Percentiles rank a stretch among this genome's conserved stretches.
phyloP scores from a whole-genome alignment of 2,797 vertebrate species.

The Lophura swinhoii region DNA sequence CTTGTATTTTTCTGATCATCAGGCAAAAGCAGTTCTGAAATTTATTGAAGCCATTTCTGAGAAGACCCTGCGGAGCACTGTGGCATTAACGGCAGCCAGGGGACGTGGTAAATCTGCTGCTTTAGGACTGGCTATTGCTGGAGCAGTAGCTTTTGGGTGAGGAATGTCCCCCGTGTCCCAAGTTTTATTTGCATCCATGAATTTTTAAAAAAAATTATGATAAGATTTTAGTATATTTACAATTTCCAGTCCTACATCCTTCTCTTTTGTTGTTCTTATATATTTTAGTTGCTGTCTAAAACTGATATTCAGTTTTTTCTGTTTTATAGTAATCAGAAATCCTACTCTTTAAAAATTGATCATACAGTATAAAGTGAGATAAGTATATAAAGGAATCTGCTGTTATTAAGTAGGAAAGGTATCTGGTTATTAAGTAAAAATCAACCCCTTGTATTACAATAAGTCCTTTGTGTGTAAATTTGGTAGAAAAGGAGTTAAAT shows the following conservation, averaged over 20 bases:
- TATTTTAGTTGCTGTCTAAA: neutral
- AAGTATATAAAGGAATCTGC: neutral
- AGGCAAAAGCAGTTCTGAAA: conserved; percentile 95
- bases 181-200: neutral
- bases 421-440: neutral
- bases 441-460: neutral
- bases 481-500: neutral
- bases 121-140: conserved; percentile 92
- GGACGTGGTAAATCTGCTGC: conserved; percentile 97
- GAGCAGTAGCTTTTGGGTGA: conserved; percentile 96
- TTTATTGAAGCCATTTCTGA: conserved; percentile 97
- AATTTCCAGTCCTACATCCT: neutral
- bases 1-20: neutral
- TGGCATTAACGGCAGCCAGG: conserved; percentile 93
- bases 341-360: neutral
- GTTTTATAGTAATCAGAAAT: neutral
- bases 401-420: neutral
- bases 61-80: conserved; percentile 95
- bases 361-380: neutral
- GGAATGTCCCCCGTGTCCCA: neutral
- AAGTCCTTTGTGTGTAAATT: neutral
- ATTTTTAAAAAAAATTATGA: neutral
- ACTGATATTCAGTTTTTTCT: neutral
- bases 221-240: neutral
- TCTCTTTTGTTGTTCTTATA: neutral